Base-by-base conservation (phyloP, 1,140 invertebrate genomes). In the Drosophila cardini region DNA sequence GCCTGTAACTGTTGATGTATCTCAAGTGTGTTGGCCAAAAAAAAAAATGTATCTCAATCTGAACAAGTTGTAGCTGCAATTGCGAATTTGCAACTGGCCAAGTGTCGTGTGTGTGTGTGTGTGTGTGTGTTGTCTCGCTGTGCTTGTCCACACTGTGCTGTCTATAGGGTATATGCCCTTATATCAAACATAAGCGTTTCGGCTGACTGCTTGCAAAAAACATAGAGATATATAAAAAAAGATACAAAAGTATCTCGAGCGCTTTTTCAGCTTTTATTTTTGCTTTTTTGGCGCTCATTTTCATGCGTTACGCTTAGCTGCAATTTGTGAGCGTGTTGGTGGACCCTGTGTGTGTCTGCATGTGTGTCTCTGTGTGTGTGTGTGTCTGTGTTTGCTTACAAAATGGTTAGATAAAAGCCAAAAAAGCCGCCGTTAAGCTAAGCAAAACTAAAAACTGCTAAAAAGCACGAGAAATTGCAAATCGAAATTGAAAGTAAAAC, bases 251-350 rank as follows among this genome's bases (percentile, higher is more conserved):
- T 77, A 85, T 70, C 72, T 83, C 60, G 58, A 71, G 60, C 68
- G 42, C 30, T 64, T 36, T 70, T 46, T 50, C 10, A 15, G 13
- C 16, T 9, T 30, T 62, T 40, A 45, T 45, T 64, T 53, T 48
- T 15, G 13, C 43, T 60, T 43, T 38, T 70, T 70, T 74, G 72
- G 67, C 65, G 72, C 67, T 68, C 53, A 70, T 63, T 78, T 75
- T 38, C 64, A 72, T 87, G 82, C 79, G 82, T 86, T 83, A 87
- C 83, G 82, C 82, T 87, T 61, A 78, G 71, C 75, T 82, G 83
- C 72, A 70, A 57, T 46, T 48, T 16, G 46, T 26, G 13, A 30
- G 21, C 13, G 38, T 34, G 1, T 60, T 38, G 21, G 18, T 69
- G 55, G 15, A n/a, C n/a, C n/a, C 18, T 26, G 30, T 36, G 30